These are phyloP conservation scores for Halocynthia roretzi DNA, from an alignment of 23 tunicate genomes.

Conservation along the genomic window DNA sequence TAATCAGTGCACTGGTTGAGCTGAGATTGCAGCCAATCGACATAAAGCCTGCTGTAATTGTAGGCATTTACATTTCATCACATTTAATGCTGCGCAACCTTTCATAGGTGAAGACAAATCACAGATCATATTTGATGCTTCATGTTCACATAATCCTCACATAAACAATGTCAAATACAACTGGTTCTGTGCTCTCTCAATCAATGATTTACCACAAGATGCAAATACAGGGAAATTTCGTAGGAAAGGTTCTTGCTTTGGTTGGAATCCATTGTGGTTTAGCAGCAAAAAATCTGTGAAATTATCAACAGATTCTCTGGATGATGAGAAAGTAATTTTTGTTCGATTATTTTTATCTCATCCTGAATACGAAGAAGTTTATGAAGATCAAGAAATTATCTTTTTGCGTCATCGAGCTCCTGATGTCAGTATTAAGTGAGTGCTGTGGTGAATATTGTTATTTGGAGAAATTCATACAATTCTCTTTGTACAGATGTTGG, in stretches of 20 bases:
- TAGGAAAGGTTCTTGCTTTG: neutral
- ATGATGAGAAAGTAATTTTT: neutral
- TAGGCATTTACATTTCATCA: neutral
- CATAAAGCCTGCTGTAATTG: neutral
- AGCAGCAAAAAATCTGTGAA: neutral
- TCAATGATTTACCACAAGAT: slow-evolving; percentile 1
- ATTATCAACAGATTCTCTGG: neutral
- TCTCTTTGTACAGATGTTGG: slow-evolving; percentile 3
- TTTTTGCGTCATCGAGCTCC: neutral
- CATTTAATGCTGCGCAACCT: neutral
- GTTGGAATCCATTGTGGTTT: neutral
- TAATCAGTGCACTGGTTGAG: too few species aligned
- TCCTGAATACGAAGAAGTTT: neutral
- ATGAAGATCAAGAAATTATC: neutral
- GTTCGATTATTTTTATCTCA: neutral
- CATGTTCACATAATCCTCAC: slow-evolving; percentile 3
- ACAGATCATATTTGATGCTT: slow-evolving; percentile 3
- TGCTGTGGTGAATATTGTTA: neutral
- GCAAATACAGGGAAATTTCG: neutral
- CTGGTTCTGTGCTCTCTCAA: neutral
- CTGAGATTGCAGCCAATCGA: too few species aligned
- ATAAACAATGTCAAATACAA: neutral
- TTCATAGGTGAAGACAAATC: slow-evolving; percentile 1
- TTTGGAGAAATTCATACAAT: neutral
- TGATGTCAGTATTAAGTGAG: neutral